Conservation (phyloP, 2,797 vertebrate species). For the Chanos chanos region DNA sequence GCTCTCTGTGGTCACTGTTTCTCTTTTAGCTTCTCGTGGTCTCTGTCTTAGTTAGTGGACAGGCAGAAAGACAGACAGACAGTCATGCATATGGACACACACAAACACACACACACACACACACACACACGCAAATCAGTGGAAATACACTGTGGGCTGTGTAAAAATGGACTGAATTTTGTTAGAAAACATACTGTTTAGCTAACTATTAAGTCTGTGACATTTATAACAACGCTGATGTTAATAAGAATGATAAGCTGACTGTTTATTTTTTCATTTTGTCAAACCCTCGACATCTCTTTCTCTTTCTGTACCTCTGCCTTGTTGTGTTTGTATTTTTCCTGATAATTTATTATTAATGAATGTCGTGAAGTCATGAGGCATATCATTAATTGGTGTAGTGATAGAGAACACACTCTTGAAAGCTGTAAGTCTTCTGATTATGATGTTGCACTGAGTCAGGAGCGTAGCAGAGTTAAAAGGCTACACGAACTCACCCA, state of each 20-base stretch:
- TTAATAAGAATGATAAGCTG: too few species aligned
- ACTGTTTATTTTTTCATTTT: too few species aligned
- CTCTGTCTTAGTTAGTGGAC: constrained; percentile 47
- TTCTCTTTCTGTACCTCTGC: constrained; percentile 11
- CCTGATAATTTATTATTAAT: too few species aligned
- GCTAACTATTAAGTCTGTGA: too few species aligned
- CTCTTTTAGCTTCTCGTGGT: constrained; percentile 47
- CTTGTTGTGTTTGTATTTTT: background rate
- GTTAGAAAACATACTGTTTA: too few species aligned
- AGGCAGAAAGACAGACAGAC: constrained; percentile 25
- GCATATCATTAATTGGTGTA: background rate
- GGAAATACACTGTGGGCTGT: too few species aligned
- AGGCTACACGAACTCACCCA: constrained; percentile 48
- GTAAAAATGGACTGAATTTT: too few species aligned
- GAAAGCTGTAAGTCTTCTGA: constrained; percentile 39
- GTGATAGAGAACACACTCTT: constrained; percentile 9
- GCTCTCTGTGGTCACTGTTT: constrained; percentile 73
- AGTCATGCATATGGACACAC: constrained; percentile 14
- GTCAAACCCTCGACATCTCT: too few species aligned
- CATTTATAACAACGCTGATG: too few species aligned
- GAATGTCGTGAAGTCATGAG: background rate
- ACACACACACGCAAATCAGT: too few species aligned
- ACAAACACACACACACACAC: constrained; percentile 17
- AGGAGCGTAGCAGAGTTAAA: constrained; percentile 53
- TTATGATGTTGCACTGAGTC: constrained; percentile 39